phyloP scores from a whole-genome alignment of 2,797 vertebrate genomes.

The Sparus aurata region DNA sequence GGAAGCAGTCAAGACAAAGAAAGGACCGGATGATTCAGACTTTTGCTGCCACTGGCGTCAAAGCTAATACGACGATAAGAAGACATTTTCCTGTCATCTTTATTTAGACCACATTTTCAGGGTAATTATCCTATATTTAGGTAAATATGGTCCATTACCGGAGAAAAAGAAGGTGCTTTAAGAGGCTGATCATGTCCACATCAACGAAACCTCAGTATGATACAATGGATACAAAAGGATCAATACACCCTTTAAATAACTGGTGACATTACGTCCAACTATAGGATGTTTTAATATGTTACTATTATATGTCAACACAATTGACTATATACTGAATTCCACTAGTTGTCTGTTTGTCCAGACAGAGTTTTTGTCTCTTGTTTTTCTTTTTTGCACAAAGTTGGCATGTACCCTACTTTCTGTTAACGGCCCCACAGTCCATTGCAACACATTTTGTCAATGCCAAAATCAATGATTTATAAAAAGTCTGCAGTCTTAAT shows the following conservation, averaged over 20 bases:
- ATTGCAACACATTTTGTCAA: background rate
- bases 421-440: no score
- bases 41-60: constrained; percentile 6
- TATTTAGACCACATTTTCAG: constrained; percentile 7
- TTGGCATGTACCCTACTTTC: no score
- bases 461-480: background rate
- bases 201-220: background rate
- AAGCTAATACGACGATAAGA: background rate
- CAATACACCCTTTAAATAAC: background rate
- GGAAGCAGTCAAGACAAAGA: constrained; percentile 17
- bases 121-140: background rate
- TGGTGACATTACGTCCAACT: background rate
- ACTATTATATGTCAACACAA: no score
- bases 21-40: constrained; percentile 23
- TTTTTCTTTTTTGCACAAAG: no score
- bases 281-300: no score
- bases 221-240: background rate
- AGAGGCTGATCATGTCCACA: background rate
- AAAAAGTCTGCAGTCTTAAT: background rate
- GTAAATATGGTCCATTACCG: no score
- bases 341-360: no score
- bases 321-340: no score
- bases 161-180: background rate
- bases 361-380: no score
- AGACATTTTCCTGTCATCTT: constrained; percentile 7